phyloP scores from a whole-genome alignment of 2,797 vertebrate genomes.

The Botia almorhae region DNA sequence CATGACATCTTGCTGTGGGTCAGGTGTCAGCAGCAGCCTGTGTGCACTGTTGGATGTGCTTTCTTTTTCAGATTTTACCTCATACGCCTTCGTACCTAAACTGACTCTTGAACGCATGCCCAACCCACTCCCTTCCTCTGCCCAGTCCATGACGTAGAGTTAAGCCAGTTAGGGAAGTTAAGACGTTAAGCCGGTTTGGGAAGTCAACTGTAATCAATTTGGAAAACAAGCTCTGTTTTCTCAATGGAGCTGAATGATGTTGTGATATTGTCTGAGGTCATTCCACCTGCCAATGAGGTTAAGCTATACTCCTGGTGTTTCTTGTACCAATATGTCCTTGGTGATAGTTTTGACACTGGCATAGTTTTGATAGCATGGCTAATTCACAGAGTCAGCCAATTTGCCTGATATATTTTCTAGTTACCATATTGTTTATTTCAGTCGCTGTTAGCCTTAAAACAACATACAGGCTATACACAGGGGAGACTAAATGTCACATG shows the following conservation, averaged over 20 bases:
- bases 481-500: no score
- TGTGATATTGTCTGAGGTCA: slow-evolving; percentile 25
- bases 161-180: slow-evolving; percentile 46
- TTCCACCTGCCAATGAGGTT: slow-evolving; percentile 4
- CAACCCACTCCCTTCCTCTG: neutral
- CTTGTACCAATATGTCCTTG: neutral
- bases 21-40: neutral
- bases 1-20: neutral
- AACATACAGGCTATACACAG: neutral
- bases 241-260: slow-evolving; percentile 38
- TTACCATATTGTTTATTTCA: neutral
- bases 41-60: neutral
- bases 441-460: neutral
- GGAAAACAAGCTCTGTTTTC: slow-evolving; percentile 44
- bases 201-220: slow-evolving; percentile 42
- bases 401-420: neutral
- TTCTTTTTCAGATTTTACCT: slow-evolving; percentile 13
- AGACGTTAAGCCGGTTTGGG: slow-evolving; percentile 42
- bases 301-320: slow-evolving; percentile 20
- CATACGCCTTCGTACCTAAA: neutral
- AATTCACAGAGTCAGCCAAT: neutral
- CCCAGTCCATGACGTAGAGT: slow-evolving; percentile 5
- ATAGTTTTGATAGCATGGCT: neutral
- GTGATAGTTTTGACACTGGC: slow-evolving; percentile 6
- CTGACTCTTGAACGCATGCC: neutral